Base-by-base conservation (phyloP, 2,797 vertebrate genomes). In the Halcyon leucocephala region DNA sequence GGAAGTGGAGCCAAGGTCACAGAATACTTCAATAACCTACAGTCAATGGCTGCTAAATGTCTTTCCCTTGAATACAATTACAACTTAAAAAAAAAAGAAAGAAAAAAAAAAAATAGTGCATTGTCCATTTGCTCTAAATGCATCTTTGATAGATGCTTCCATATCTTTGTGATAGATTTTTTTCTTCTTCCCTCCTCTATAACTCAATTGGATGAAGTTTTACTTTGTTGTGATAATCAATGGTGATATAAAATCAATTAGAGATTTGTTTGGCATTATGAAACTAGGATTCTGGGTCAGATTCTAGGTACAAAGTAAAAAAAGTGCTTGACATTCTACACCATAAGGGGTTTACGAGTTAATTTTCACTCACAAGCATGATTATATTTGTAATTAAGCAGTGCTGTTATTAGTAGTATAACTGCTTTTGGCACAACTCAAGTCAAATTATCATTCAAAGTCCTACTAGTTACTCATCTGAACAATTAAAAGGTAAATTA, bases 181-280 rank as follows among this genome's bases (percentile, higher is more conserved):
- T 16, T 33, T 2, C 10, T 37, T 19, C 66, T 13, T 39, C 51
- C 19, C 31, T 41, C 4, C 16, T 44, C 41, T 31, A 14, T 88
- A 94, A 88, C 57, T 95, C 82, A 85, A 82, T 73, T 96, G 86
- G 60, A 89, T 78, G 72, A 95, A 97, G 77, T 44, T 66, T 91
- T 95, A 91, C 28, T 12, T 61, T 71, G 85, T 79, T 93, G 82
- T 87, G 91, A 93, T 93, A 97, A 96, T 96, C 93, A 93, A 85
- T 81, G 86, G 39, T 95, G 92, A 96, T 97, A 97, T 83, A 96
- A 96, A 97, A 97, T 92, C 95, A 97, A 96, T 95, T 86, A 95
- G 35, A 96, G 91, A 90, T 86, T 87, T 58, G 76, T 71, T 41
- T 86, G 57, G 61, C 46, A 48, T 89, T 90, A 86, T 82, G 37